phyloP scores from a whole-genome alignment of 2,113 vertebrate species.

The Brachyhypopomus gauderio region DNA sequence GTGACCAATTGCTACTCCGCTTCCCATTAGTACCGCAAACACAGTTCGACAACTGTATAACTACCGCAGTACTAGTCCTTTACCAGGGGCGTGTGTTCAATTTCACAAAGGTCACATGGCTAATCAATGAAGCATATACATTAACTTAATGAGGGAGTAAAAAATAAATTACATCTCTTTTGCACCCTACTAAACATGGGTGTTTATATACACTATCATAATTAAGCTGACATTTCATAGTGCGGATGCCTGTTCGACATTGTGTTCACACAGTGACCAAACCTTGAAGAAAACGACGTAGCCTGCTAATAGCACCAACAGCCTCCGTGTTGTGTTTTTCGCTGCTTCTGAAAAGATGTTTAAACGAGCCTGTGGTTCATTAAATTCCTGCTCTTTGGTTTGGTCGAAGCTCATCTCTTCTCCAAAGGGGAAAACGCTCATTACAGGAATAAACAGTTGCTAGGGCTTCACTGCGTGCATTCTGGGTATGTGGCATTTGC shows the following conservation, averaged over 20 bases:
- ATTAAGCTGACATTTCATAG: slow-evolving; percentile 18
- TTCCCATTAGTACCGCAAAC: not conserved
- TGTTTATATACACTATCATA: slow-evolving; percentile 7
- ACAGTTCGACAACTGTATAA: not conserved
- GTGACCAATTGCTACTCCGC: not conserved
- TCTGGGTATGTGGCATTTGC: not conserved
- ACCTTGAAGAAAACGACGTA: not conserved
- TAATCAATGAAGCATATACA: not conserved
- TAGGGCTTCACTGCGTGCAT: not conserved
- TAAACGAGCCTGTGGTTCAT: slow-evolving; percentile 25
- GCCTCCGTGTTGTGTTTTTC: slow-evolving; percentile 22
- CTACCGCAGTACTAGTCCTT: not conserved
- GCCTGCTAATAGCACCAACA: slow-evolving; percentile 11
- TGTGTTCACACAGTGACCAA: not conserved
- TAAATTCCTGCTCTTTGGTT: slow-evolving; percentile 20
- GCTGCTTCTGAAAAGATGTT: slow-evolving; percentile 32
- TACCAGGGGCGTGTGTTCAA: not conserved
- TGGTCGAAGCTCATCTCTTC: not conserved
- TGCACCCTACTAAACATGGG: not conserved
- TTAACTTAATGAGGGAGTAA: not conserved
- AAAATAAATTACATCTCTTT: slow-evolving; percentile 2
- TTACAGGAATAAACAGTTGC: slow-evolving; percentile 27
- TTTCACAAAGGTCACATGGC: not conserved
- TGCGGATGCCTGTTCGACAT: not conserved
- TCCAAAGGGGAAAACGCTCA: slow-evolving; percentile 4